Evolutionary conservation across 2,113 vertebrate genomes (phyloP).

Genomic region (Tursiops truncatus): DNA sequence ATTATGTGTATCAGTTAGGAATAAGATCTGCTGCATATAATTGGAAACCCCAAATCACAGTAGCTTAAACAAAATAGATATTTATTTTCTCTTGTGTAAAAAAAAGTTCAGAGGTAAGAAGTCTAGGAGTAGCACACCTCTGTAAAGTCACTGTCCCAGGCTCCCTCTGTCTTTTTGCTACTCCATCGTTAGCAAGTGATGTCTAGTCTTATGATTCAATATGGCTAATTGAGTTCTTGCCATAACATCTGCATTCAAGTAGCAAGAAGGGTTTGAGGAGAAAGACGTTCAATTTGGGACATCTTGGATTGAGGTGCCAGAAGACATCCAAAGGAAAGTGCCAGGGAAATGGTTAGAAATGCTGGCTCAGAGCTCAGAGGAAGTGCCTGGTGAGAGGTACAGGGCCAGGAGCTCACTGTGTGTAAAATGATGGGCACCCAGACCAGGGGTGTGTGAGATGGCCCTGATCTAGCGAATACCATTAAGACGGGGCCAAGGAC

Average conservation of each 20-base stretch:
- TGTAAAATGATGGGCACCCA: not conserved
- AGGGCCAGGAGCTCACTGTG: not conserved
- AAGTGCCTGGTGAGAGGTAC: not conserved
- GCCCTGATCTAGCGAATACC: not conserved
- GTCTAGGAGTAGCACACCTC: not conserved
- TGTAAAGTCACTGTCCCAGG: not conserved
- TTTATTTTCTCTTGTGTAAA: slow-evolving; percentile 24
- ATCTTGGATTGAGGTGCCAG: not conserved
- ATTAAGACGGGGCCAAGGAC: not conserved
- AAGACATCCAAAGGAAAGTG: not conserved
- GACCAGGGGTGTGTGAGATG: not conserved
- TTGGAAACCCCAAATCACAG: slow-evolving; percentile 34
- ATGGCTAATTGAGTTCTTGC: not conserved
- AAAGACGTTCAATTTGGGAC: not conserved
- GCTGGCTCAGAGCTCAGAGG: not conserved
- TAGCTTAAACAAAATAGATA: slow-evolving; percentile 37
- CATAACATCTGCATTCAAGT: not conserved
- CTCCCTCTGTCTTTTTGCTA: not conserved
- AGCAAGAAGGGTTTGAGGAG: not conserved
- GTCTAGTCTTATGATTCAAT: not conserved
- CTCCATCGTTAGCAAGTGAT: not conserved
- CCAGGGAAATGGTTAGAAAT: not conserved
- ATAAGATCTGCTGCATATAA: slow-evolving; percentile 36
- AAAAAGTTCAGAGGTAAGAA: not conserved
- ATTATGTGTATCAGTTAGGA: slow-evolving; percentile 64